Base-by-base conservation (phyloP, 2,888 invertebrate genomes). In the Portevinia maculata region DNA sequence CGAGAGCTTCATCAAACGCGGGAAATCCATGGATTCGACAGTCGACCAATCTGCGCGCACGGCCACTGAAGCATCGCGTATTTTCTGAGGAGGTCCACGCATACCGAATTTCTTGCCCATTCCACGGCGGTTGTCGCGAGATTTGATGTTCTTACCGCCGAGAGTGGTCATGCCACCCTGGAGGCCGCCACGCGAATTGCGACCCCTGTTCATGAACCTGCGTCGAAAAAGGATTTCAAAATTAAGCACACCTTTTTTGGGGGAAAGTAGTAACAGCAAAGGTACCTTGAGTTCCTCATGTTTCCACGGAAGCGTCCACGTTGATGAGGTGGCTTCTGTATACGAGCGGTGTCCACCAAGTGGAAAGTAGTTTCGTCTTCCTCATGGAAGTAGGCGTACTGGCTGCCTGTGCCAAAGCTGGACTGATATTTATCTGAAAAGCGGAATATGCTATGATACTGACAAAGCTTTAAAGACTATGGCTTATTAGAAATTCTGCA, bases 311-410 rank as follows among this genome's bases (percentile, higher is more conserved):
- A 97, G 13, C 98, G 94, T 5, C 97, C 97, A 11, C 98, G 94
- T 90, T 98, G 98, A 91, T 98, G 98, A 11, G 97, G 95, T 2
- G 97, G 97, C 88, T 97, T 97, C 87, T 96, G 96, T 1, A 96
- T 94, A 32, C 97, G 93, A 0, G 98, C 95, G 0, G 97, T 98
- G 88, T 99, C 99, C 86, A 99, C 99, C 91, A 99, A 92, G 90
- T 99, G 99, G 94, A 99, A 99, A 59, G 97, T 96, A 85, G 97
- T 96, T 90, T 99, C 99, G 89, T 99, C 99, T 90, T 99, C 99
- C 87, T 99, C 99, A 87, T 99, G 99, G 89, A 97, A 98, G 90
- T 99, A 99, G 0, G 99, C 97, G 91, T 99, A 99, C 87, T 99
- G 99, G 88, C 96, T 98, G 48, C 97, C 98, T 85, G 97, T 96